A percentile compares a stretch with the other conserved stretches of the same genome.
phyloP scores from a whole-genome alignment of 2,888 invertebrate species.

The Scotopteryx bipunctaria region DNA sequence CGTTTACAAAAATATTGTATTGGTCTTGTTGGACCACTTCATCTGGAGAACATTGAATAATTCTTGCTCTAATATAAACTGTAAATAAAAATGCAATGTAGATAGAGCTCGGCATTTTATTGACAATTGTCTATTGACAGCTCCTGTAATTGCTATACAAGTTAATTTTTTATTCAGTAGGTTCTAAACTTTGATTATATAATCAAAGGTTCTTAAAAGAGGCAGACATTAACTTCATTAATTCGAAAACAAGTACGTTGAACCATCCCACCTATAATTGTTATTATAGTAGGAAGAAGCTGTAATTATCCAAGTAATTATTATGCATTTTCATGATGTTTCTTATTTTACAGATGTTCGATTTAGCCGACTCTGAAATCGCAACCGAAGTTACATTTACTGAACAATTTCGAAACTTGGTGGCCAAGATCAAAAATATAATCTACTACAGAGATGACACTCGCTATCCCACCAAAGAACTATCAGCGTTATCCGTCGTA shows the following conservation, averaged over 20 bases:
- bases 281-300: too few relatives aligned
- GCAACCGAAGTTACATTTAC: conserved; percentile 88
- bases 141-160: not conserved
- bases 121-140: conserved; percentile 3
- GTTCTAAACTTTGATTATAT: too few relatives aligned
- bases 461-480: conserved; percentile 76
- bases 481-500: conserved; percentile 83
- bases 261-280: too few relatives aligned
- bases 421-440: conserved; percentile 78
- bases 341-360: conserved; percentile 85
- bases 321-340: not conserved
- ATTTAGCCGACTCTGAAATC: conserved; percentile 85
- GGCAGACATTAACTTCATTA: too few relatives aligned
- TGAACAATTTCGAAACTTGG: conserved; percentile 83
- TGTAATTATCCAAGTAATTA: not conserved
- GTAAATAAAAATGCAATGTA: conserved; percentile 4
- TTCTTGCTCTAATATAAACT: conserved; percentile 4
- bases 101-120: conserved; percentile 1
- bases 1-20: conserved; percentile 35
- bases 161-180: not conserved
- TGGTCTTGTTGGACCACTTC: not conserved
- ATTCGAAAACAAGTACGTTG: too few relatives aligned
- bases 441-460: conserved; percentile 73
- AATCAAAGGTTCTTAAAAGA: too few relatives aligned
- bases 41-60: not conserved